Base-by-base conservation (phyloP, 2,888 invertebrate genomes). In the Drosophila nigricruria region DNA sequence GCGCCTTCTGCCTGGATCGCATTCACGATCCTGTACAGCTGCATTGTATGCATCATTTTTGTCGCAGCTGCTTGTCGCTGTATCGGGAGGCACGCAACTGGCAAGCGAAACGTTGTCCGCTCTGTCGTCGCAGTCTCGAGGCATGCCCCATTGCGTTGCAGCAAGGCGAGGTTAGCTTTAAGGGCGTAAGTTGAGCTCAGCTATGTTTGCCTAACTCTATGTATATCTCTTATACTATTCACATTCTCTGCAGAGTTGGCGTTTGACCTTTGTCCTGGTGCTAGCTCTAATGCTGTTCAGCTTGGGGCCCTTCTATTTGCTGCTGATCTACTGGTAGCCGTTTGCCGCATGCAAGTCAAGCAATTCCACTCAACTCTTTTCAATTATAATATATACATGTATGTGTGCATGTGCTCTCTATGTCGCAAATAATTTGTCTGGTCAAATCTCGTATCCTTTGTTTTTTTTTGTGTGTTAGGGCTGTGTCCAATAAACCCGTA, bases 271-370 rank as follows among this genome's bases (percentile, higher is more conserved):
- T 54, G 16, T 71, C 42, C 60, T 88, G 74, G 0, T 80, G 67
- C 23, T 81, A 56, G 30, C 65, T 0, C 18, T 76, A 8, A 12
- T 73, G 23, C 10, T 64, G 43, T 58, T 82, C 47, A 83, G 88
- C 38, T 9, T 64, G 63, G 88, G 77, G 0, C 38, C 88, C 6
- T 86, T 84, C 40, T 74, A 36, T 27, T 34, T 82, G 73, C 74
- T 85, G 54, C 42, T 83, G 32, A 66, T 68, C 47, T 88, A 80
- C 61, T 83, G 83, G 83, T 83, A 74, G 64, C 9, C 40, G 23
- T 20, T 49, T 3, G 42, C n/a, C 18, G 32, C 42, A 43, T 34
- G 20, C 45, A 58, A 45, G 25, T 36, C 45, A 25, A 16, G 9
- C 3, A 5, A 36, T 49, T 20, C 32, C 14, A 2, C 18, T 16